Conservation (phyloP, 2,113 vertebrate genomes). For the Gobio gobio region DNA sequence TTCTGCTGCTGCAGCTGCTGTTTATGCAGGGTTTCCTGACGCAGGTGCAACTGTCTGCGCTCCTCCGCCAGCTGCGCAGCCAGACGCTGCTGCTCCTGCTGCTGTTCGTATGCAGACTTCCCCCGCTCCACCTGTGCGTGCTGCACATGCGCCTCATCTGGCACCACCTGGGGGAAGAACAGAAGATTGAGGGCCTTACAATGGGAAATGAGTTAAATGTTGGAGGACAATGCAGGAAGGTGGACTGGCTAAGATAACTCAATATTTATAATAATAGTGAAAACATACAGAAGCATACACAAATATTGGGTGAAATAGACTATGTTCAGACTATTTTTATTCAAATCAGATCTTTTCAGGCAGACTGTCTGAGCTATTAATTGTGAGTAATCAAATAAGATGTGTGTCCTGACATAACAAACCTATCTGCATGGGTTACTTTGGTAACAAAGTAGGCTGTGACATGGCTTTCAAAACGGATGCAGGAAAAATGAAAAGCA, state of each 20-base stretch:
- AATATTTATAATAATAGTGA: neutral
- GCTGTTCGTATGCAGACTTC: constrained; percentile 82
- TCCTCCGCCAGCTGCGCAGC: constrained; percentile 78
- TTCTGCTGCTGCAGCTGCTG: constrained; percentile 79
- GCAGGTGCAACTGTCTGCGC: constrained; percentile 77
- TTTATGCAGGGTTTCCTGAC: constrained; percentile 74
- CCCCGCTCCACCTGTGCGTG: constrained; percentile 44
- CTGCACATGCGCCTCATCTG: constrained; percentile 36
- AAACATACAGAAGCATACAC: neutral
- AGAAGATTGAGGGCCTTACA: neutral
- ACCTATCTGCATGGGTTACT: too few relatives aligned
- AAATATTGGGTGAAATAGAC: neutral
- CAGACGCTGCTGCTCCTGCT: constrained; percentile 86
- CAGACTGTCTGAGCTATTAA: too few relatives aligned
- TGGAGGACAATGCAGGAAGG: neutral
- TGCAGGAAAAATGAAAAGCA: too few relatives aligned
- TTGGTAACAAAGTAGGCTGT: too few relatives aligned
- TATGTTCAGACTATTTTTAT: too few relatives aligned
- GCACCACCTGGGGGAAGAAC: neutral
- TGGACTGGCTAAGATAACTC: neutral
- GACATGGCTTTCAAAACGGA: too few relatives aligned
- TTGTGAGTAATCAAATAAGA: too few relatives aligned
- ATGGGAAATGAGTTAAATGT: neutral
- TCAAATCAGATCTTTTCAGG: too few relatives aligned
- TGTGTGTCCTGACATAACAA: too few relatives aligned